These are phyloP conservation scores for Ia io DNA, from an alignment of 2,113 vertebrate species.

Conservation along the genomic window DNA sequence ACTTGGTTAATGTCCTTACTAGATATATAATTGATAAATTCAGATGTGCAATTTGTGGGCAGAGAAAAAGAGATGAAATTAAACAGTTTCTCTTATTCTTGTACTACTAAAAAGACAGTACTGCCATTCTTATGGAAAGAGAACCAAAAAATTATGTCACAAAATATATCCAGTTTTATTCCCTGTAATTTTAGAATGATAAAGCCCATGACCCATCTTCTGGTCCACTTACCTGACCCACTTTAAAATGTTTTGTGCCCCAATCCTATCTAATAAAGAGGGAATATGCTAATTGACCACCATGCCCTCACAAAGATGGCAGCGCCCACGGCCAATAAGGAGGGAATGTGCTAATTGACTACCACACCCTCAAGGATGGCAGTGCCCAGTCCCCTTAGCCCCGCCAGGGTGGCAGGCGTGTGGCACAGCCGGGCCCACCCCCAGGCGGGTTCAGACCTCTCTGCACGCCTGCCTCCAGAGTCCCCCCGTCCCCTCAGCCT, in stretches of 20 bases:
- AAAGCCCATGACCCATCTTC: neutral
- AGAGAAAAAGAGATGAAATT: slow-evolving; percentile 1
- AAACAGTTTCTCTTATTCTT: neutral
- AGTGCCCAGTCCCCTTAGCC: no score
- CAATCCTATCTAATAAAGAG: neutral
- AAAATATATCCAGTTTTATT: neutral
- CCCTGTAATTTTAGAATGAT: neutral
- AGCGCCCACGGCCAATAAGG: no score
- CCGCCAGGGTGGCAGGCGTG: no score
- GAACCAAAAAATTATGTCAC: neutral
- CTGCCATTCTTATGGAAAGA: neutral
- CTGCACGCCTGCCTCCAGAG: no score
- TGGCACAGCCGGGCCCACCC: no score
- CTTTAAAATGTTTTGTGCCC: neutral
- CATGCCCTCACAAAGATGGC: no score
- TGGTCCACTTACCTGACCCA: neutral
- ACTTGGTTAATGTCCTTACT: neutral
- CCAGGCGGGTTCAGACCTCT: no score
- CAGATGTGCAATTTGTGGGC: neutral
- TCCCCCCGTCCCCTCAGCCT: no score
- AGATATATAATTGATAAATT: neutral
- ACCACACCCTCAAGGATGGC: no score
- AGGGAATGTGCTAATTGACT: no score
- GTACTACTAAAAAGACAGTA: neutral
- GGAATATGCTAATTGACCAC: no score